These are phyloP conservation scores for Tokudaia tokunoshimensis DNA, from an alignment of 2,797 vertebrate species.

Conservation along the genomic window DNA sequence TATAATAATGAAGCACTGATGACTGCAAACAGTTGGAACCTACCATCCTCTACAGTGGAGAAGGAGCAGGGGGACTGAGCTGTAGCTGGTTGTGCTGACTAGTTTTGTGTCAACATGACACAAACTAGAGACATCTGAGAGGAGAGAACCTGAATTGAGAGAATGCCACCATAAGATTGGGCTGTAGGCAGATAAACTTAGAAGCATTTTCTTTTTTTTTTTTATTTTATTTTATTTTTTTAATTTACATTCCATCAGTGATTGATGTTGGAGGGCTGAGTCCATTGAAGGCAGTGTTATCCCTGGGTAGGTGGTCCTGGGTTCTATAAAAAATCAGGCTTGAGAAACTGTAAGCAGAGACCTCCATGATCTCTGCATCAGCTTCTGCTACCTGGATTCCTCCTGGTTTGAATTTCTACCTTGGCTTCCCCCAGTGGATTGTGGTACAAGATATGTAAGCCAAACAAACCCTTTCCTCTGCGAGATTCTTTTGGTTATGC, in stretches of 20 bases:
- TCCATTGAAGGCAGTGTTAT: neutral
- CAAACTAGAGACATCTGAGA: neutral
- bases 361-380: neutral
- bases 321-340: neutral
- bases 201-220: neutral
- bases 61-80: neutral
- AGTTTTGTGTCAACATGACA: neutral
- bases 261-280: neutral
- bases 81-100: neutral
- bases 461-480: neutral
- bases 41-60: neutral
- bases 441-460: neutral
- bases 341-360: neutral
- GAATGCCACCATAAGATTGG: neutral
- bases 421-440: neutral
- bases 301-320: neutral
- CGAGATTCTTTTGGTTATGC: neutral
- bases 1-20: neutral
- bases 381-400: neutral
- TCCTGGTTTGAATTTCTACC: neutral
- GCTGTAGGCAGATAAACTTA: neutral
- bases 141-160: neutral
- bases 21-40: neutral
- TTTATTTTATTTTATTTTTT: no score
- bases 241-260: no score